phyloP scores from a whole-genome alignment of 1,140 invertebrate species.

The Pogonognathellus flavescens region DNA sequence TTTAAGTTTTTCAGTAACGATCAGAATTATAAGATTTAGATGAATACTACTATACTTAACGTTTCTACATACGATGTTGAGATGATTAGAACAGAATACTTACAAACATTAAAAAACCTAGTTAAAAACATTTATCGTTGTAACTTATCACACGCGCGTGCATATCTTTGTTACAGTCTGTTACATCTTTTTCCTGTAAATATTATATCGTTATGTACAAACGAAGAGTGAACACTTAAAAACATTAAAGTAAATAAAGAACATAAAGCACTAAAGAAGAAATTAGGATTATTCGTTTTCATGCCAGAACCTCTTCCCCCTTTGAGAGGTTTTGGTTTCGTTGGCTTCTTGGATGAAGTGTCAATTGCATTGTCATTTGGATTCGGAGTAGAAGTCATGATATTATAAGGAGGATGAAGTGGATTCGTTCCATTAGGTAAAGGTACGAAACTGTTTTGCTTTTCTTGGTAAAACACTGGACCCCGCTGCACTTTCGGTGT shows the following conservation, averaged over 20 bases:
- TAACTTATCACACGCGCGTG: too few relatives aligned
- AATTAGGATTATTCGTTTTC: background rate
- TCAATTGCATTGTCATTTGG: background rate
- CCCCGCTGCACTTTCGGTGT: constrained; percentile 53
- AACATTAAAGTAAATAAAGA: constrained; percentile 21
- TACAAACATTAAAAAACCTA: too few relatives aligned
- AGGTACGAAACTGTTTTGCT: constrained; percentile 52
- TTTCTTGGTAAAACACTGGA: constrained; percentile 48
- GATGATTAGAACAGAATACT: too few relatives aligned
- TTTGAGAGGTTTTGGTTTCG: background rate
- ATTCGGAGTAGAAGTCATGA: constrained; percentile 52
- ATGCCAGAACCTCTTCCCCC: background rate
- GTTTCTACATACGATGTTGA: too few relatives aligned
- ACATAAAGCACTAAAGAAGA: constrained; percentile 2
- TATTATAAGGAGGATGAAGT: constrained; percentile 54
- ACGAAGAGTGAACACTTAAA: background rate
- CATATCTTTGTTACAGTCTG: too few relatives aligned
- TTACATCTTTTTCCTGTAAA: background rate
- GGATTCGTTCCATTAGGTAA: constrained; percentile 60
- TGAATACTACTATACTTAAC: too few relatives aligned
- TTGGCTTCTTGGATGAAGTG: background rate
- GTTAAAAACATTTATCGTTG: too few relatives aligned
- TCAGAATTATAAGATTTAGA: too few relatives aligned
- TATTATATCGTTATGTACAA: background rate
- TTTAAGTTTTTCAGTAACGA: too few relatives aligned